Evolutionary conservation across 2,113 vertebrate species (phyloP).

Genomic region (Callithrix jacchus): DNA sequence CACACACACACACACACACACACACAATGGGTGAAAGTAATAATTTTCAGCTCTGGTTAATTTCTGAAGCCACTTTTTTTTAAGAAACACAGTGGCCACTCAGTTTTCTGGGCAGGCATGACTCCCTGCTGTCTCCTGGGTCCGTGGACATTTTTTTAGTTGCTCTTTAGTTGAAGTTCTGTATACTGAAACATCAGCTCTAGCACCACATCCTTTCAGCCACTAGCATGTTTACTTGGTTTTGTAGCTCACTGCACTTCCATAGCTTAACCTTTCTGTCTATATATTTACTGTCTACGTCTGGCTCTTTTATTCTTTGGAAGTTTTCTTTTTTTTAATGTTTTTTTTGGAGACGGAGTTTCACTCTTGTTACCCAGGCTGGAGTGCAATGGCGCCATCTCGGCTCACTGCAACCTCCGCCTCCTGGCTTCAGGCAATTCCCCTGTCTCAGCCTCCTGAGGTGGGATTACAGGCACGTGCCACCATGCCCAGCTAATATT

Average conservation of each 20-base stretch:
- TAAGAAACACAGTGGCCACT: background rate
- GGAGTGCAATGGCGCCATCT: no score
- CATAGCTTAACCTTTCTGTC: background rate
- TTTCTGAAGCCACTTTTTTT: background rate
- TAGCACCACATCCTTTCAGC: background rate
- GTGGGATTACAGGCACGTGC: no score
- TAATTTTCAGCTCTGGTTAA: background rate
- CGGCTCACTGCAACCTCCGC: no score
- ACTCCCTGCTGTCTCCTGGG: background rate
- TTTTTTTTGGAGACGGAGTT: background rate
- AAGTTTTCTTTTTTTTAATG: background rate
- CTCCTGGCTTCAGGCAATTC: no score
- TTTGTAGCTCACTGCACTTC: background rate
- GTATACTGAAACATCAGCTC: background rate
- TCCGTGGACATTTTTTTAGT: background rate
- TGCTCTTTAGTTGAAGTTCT: background rate
- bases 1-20: no score
- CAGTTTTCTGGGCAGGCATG: background rate
- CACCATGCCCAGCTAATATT: no score
- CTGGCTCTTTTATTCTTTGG: background rate
- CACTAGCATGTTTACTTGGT: background rate
- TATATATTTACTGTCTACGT: background rate
- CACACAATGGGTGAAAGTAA: background rate
- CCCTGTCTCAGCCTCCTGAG: no score
- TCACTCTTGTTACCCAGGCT: no score